Conservation (phyloP, 2,113 vertebrate genomes). For the Aplodontia rufa region DNA sequence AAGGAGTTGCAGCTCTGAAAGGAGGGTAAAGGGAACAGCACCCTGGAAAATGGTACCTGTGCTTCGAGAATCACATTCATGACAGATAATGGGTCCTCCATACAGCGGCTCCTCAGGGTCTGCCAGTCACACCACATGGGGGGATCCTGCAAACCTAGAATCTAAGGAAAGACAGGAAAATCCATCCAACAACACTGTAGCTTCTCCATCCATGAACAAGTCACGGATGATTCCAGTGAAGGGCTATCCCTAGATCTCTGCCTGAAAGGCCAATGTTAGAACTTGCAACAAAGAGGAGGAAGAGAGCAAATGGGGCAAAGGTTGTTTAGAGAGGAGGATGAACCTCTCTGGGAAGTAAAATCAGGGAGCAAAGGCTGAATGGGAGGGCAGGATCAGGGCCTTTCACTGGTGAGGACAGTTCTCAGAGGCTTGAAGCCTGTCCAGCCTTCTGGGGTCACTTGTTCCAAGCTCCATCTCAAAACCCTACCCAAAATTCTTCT, state of each 20-base stretch:
- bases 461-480: not conserved
- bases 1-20: not conserved
- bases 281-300: not conserved
- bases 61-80: conserved; percentile 90
- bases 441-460: not conserved
- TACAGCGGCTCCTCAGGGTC: conserved; percentile 89
- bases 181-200: not conserved
- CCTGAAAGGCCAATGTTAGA: not conserved
- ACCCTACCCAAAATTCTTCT: not conserved
- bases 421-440: not conserved
- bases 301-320: not conserved
- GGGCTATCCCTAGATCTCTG: not conserved
- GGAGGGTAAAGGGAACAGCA: not conserved
- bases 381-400: not conserved
- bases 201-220: not conserved
- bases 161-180: conserved; percentile 83
- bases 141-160: conserved; percentile 87
- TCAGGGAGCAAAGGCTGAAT: not conserved
- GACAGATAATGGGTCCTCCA: conserved; percentile 85
- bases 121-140: conserved; percentile 92
- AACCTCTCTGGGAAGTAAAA: not conserved
- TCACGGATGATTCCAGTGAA: not conserved
- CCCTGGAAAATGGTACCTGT: conserved; percentile 84
- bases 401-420: not conserved
- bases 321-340: not conserved